Evolutionary conservation across 2,113 vertebrate genomes (phyloP), one percentile per base, ranked within the genome.

Genomic region (Sterna hirundo): DNA sequence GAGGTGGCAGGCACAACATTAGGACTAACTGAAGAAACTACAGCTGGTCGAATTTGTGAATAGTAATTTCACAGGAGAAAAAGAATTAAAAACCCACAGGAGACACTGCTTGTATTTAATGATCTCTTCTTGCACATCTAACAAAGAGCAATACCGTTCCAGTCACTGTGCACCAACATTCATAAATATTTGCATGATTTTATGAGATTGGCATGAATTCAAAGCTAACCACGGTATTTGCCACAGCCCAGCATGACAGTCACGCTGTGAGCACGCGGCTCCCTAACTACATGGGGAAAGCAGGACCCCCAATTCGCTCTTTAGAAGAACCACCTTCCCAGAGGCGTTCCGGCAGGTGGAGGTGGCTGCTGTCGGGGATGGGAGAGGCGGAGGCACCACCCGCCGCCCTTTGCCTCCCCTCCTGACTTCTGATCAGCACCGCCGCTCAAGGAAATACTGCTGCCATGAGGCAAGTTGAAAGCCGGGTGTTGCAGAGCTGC

Each of bases 301-400:
- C 57, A 38, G 60, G 19, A n/a, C 23, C 36, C 30, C 2, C 4
- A 5, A 16, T 5, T n/a, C 60, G 3, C 49, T 36, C 65, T 8
- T 7, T 46, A 22, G 68, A 42, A 5, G 19, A 14, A 18, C 23
- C 54, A 5, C 13, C 22, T 18, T 71, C 29, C 49, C 46, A 12
- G 6, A 20, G 32, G 11, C 7, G 32, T 20, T 21, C 8, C 8
- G 38, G 30, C 18, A 38, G 46, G 30, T 6, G 18, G n/a, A 38
- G 10, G 11, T 13, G 68, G n/a, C 51, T 71, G 61, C 44, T 38
- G 9, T 2, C 0, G 0, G 29, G 15, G 10, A 13, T 13, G 34
- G 44, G 36, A 83, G 29, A 61, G 32, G n/a, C 17, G 3, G 47
- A 70, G 51, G 32, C 47, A 54, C 29, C 29, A 19, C 15, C 22